Evolutionary conservation across 2,888 invertebrate species (phyloP).

Genomic region (Druceiella hillmani): DNA sequence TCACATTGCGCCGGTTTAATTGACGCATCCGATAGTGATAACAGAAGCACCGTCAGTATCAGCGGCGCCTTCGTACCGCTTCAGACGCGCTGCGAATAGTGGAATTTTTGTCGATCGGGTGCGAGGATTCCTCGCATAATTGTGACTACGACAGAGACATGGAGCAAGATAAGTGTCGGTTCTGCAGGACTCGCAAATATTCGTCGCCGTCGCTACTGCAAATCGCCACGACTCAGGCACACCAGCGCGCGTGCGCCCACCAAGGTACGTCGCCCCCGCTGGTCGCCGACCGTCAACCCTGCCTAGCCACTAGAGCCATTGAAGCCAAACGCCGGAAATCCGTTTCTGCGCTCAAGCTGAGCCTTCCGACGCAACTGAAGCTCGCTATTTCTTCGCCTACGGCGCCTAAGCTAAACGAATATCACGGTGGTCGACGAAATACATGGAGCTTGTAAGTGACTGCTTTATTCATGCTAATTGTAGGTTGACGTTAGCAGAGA

Average conservation of each 20-base stretch:
- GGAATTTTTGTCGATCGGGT: too few relatives aligned
- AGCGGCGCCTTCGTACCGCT: conserved; percentile 45
- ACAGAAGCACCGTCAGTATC: conserved; percentile 44
- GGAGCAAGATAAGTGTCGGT: conserved; percentile 47
- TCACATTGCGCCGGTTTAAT: too few relatives aligned
- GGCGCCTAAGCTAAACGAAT: conserved; percentile 5
- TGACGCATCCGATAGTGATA: conserved; percentile 46
- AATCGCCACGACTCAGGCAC: conserved; percentile 49
- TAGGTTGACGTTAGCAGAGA: too few relatives aligned
- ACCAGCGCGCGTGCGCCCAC: conserved; percentile 42
- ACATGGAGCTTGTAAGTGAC: conserved; percentile 51
- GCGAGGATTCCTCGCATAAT: conserved; percentile 41
- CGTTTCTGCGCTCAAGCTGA: conserved; percentile 42
- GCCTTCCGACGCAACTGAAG: conserved; percentile 33
- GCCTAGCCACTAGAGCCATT: conserved; percentile 42
- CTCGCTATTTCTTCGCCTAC: conserved; percentile 6
- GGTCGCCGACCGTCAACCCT: conserved; percentile 34
- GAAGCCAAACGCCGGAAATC: conserved; percentile 48
- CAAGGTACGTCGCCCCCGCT: conserved; percentile 31
- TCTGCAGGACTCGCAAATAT: conserved; percentile 46
- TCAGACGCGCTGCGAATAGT: too few relatives aligned
- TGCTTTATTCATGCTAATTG: background rate
- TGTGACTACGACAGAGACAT: too few relatives aligned
- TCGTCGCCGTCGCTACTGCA: conserved; percentile 44
- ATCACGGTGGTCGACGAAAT: conserved; percentile 39